Conservation (phyloP, 2,113 vertebrate genomes). For the Micromys minutus region DNA sequence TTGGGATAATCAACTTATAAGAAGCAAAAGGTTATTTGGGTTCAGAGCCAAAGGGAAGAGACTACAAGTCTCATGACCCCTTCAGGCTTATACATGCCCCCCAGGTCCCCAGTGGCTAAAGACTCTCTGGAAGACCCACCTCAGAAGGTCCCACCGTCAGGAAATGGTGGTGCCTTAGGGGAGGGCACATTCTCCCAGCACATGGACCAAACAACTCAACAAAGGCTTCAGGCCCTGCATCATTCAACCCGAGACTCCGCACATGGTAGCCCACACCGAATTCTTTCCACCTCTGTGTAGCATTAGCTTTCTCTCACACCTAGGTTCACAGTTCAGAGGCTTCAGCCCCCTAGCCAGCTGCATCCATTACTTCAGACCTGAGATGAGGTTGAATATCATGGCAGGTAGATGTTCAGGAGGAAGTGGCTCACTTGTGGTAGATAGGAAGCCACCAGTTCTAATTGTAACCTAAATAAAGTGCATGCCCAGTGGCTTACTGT, state of each 20-base stretch:
- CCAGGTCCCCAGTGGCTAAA: too few species aligned
- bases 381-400: neutral
- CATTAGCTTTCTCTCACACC: too few species aligned
- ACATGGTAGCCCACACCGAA: neutral
- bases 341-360: neutral
- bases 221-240: neutral
- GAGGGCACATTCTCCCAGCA: neutral
- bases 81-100: neutral
- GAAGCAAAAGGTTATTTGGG: neutral
- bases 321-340: neutral
- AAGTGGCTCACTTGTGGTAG: neutral
- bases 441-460: neutral
- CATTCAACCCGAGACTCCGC: neutral
- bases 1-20: neutral
- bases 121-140: neutral
- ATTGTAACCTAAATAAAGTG: neutral
- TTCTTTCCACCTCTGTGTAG: neutral
- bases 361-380: neutral
- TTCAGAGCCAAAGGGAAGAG: neutral
- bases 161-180: neutral
- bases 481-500: neutral
- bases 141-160: neutral
- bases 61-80: too few species aligned
- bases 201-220: too few species aligned
- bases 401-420: too few species aligned